A percentile compares a stretch with the other conserved stretches of the same genome.
phyloP scores from a whole-genome alignment of 2,888 invertebrate species.

The Coelopa pilipes region DNA sequence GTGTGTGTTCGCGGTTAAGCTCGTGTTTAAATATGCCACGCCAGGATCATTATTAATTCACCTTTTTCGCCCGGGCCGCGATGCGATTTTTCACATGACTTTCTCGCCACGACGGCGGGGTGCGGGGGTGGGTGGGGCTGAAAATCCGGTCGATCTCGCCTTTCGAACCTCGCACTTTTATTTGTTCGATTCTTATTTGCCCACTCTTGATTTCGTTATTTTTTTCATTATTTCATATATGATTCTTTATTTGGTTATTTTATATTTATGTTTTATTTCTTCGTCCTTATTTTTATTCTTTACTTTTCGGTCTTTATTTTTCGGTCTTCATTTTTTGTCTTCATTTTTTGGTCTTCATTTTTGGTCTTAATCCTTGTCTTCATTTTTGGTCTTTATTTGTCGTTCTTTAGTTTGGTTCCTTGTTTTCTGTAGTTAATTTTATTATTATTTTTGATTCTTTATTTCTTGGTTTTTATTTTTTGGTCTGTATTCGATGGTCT shows the following conservation, averaged over 20 bases:
- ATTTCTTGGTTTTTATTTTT: neutral
- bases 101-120: no score
- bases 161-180: no score
- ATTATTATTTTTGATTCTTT: neutral
- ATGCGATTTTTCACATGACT: constrained; percentile 1
- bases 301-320: neutral
- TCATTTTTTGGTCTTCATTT: neutral
- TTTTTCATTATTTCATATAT: neutral
- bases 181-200: no score
- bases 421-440: no score
- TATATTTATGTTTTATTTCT: neutral
- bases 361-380: neutral
- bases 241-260: neutral
- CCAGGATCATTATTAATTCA: constrained; percentile 27
- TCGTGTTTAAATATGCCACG: constrained; percentile 19
- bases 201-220: neutral
- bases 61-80: neutral
- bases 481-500: no score
- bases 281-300: neutral
- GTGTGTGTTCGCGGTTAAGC: constrained; percentile 4
- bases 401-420: neutral
- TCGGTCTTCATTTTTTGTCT: neutral
- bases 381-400: neutral
- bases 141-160: no score
- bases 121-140: no score